Evolutionary conservation across 2,888 invertebrate species (phyloP), one percentile per base, ranked within the genome.

Genomic region (Frankliniella fusca): DNA sequence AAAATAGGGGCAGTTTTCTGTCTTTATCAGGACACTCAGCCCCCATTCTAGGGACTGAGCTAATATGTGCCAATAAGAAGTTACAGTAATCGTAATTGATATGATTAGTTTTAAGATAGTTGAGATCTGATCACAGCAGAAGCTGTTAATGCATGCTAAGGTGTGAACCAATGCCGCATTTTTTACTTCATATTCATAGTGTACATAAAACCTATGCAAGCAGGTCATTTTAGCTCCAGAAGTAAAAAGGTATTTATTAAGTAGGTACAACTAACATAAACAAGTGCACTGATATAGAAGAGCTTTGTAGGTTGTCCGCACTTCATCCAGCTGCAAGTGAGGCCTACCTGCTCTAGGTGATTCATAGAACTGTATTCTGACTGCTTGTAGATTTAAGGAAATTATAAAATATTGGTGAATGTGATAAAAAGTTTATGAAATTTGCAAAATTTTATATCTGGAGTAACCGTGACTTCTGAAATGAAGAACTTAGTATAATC

Each of bases 351-450:
- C 70, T n/a, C 23, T 10, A 23, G 3, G n/a, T 23, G 15, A 27
- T 70, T 11, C 20, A 76, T 11, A 27, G n/a, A 12, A 11, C n/a
- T 10, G 27, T 23, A 2, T 23, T 76, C 27, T 76, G 70, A 76
- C 70, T 76, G 70, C 70, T 76, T 76, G 70, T 23, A 27, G 27
- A 27, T 76, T 76, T 76, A 76, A 76, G 70, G 3, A 76, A 61
- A 61, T n/a, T 18, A 27, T 12, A 23, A 23, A 54, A 54, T 7
- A 54, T 20, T 76, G 70, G 70, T 76, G 70, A 76, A 76, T 76
- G 70, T 76, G 70, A 76, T 76, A 76, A 10, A 76, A 76, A 23
- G 27, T 27, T 2, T 27, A 76, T 23, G 70, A 27, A 76, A 23
- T 76, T 76, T 76, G 27, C 70, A 23, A 27, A 76, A 23, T 76